These are phyloP conservation scores for Cuculus canorus DNA, from an alignment of 2,797 vertebrate genomes.

Conservation along the genomic window DNA sequence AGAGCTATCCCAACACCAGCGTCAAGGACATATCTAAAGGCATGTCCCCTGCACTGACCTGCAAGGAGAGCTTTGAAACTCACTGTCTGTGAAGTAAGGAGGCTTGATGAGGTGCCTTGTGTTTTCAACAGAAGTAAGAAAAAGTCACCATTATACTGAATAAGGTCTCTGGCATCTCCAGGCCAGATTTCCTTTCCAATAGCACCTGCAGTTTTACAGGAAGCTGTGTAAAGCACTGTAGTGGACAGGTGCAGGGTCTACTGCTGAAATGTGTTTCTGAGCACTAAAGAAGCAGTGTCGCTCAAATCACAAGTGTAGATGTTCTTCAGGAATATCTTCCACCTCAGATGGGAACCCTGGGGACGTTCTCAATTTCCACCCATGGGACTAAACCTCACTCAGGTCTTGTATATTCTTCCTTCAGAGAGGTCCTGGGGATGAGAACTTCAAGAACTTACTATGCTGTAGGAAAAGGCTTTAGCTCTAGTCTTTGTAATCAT, in stretches of 20 bases:
- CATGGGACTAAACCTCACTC: not conserved
- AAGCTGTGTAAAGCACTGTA: not conserved
- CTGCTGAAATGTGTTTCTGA: not conserved
- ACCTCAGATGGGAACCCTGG: not conserved
- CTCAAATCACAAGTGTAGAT: not conserved
- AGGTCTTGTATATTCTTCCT: not conserved
- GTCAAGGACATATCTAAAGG: not conserved
- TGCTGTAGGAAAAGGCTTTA: accelerated
- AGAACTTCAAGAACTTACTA: not conserved
- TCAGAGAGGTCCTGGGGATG: not conserved
- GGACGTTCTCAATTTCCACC: not conserved
- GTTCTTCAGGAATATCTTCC: not conserved
- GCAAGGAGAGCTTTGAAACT: not conserved
- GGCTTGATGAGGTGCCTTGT: not conserved
- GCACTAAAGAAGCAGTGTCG: not conserved
- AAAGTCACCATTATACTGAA: not conserved
- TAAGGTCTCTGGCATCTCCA: not conserved
- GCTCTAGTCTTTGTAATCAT: not conserved
- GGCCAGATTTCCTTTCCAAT: not conserved
- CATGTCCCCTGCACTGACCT: not conserved
- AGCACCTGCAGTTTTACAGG: not conserved
- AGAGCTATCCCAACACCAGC: not conserved
- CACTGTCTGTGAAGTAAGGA: not conserved
- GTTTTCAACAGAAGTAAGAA: not conserved
- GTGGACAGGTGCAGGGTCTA: not conserved